Evolutionary conservation across 1,140 invertebrate genomes (phyloP).

Genomic region (Sweltsa coloradensis): DNA sequence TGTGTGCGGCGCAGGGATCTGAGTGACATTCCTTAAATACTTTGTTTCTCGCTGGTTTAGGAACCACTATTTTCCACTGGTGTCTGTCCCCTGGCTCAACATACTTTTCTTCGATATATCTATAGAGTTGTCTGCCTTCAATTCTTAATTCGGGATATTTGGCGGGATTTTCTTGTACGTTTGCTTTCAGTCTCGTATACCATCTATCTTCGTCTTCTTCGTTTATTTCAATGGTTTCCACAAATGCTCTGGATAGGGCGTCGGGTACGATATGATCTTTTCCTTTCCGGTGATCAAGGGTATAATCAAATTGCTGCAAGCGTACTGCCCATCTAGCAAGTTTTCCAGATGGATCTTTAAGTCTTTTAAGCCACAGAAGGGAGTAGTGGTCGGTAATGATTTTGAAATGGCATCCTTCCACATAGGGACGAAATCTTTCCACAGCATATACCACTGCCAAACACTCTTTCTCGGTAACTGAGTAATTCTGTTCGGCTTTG

Average conservation of each 20-base stretch:
- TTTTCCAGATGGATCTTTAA: conserved; percentile 28
- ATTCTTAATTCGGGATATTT: background rate
- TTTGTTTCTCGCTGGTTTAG: background rate
- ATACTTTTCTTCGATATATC: background rate
- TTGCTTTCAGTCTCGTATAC: background rate
- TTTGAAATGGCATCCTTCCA: conserved; percentile 27
- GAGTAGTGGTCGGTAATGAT: conserved; percentile 30
- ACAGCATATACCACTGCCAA: conserved; percentile 31
- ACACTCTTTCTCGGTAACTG: conserved; percentile 30
- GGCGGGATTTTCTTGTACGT: background rate
- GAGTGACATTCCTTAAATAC: background rate
- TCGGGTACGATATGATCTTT: conserved; percentile 17
- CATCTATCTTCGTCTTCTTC: background rate
- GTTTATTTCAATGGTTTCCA: background rate
- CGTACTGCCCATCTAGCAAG: conserved; percentile 24
- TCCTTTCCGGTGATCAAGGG: conserved; percentile 17
- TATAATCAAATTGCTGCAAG: conserved; percentile 24
- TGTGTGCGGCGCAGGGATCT: background rate
- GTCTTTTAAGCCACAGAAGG: conserved; percentile 25
- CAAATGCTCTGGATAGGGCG: conserved; percentile 14
- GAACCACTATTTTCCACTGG: background rate
- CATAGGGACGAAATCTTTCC: conserved; percentile 30
- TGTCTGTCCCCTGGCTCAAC: background rate
- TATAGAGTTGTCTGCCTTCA: background rate
- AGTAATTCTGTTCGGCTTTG: conserved; percentile 28